Percentiles rank a stretch among this genome's conserved stretches.
Evolutionary conservation across 2,113 vertebrate species (phyloP).

Genomic region (Porphyrio hochstetteri): DNA sequence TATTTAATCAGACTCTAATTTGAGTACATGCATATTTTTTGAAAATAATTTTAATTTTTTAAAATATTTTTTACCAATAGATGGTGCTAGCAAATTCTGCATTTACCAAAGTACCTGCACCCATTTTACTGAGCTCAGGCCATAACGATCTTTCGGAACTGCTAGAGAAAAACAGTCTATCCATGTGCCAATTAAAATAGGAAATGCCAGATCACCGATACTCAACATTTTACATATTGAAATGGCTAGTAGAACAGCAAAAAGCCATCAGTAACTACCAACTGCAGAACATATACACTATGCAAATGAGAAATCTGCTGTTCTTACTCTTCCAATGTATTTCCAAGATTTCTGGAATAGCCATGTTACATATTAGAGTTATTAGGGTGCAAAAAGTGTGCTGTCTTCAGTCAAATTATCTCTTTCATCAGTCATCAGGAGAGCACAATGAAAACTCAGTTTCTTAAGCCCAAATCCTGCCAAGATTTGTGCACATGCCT

Average conservation of each 20-base stretch:
- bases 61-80: conserved; percentile 57
- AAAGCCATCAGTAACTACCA: conserved; percentile 1
- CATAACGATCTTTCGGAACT: background rate
- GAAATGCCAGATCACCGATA: background rate
- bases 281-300: background rate
- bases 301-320: conserved; percentile 13
- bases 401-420: background rate
- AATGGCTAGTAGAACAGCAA: conserved; percentile 30
- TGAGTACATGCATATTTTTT: conserved; percentile 16
- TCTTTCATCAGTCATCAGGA: background rate
- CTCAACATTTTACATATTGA: background rate
- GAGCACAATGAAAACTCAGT: background rate
- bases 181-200: conserved; percentile 12
- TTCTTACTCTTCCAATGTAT: background rate
- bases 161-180: background rate
- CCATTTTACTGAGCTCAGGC: background rate
- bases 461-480: background rate
- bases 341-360: background rate
- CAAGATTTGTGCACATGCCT: background rate
- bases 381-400: background rate
- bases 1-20: conserved; percentile 61
- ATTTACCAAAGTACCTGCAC: conserved; percentile 8
- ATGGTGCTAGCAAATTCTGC: conserved; percentile 66
- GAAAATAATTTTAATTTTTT: conserved; percentile 18
- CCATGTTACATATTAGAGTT: background rate